Percentiles rank a stretch among this genome's conserved stretches.
Conservation (phyloP, 2,888 invertebrate species). For the Bruchidius siliquastri region DNA sequence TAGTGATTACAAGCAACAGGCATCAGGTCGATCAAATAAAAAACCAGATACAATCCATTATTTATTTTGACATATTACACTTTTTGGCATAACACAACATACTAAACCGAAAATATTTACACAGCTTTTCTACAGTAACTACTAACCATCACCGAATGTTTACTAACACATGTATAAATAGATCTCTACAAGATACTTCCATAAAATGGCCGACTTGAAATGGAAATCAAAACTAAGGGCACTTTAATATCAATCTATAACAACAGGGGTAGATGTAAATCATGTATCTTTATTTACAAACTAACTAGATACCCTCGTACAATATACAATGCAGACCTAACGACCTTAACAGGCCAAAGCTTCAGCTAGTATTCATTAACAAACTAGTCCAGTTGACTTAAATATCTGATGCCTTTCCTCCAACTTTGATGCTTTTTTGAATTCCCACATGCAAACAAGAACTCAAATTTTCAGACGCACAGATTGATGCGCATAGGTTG, state of each 20-base stretch:
- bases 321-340: slow-evolving; percentile 33
- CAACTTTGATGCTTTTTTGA: slow-evolving; percentile 17
- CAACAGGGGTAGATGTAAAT: slow-evolving; percentile 27
- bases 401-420: slow-evolving; percentile 12
- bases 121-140: not conserved
- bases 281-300: slow-evolving; percentile 29
- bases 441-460: too few relatives aligned
- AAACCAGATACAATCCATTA: not conserved
- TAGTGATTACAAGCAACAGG: too few relatives aligned
- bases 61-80: not conserved
- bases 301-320: slow-evolving; percentile 30
- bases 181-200: not conserved
- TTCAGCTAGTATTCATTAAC: slow-evolving; percentile 4
- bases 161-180: not conserved
- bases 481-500: too few relatives aligned
- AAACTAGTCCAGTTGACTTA: not conserved
- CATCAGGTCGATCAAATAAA: not conserved
- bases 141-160: not conserved
- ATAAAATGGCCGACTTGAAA: not conserved
- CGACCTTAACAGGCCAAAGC: slow-evolving; percentile 29
- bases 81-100: not conserved
- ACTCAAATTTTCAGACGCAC: too few relatives aligned
- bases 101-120: not conserved
- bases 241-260: slow-evolving; percentile 31
- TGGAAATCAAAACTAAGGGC: slow-evolving; percentile 17